phyloP scores from a whole-genome alignment of 2,797 vertebrate genomes.

The Enteromius paludinosus region DNA sequence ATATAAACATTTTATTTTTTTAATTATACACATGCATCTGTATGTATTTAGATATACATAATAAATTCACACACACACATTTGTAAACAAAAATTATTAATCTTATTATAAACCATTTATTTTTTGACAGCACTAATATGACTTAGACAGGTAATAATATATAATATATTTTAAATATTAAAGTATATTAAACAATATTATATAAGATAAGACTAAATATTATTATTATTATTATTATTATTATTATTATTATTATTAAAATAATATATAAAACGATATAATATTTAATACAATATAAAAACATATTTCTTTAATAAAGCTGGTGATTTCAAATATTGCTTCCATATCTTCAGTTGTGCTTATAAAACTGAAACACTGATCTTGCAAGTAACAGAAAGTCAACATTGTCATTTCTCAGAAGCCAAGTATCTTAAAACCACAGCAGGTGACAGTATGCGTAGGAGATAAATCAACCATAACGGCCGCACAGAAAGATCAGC shows the following conservation, averaged over 20 bases:
- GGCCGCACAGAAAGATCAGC: background rate
- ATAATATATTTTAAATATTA: too few relatives aligned
- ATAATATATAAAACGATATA: background rate
- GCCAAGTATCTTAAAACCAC: constrained; percentile 43
- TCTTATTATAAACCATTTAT: too few relatives aligned
- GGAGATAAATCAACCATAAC: constrained; percentile 47
- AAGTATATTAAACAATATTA: too few relatives aligned
- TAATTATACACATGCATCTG: too few relatives aligned
- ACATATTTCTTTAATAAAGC: background rate
- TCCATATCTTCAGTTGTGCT: background rate
- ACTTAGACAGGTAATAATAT: too few relatives aligned
- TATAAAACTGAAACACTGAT: constrained; percentile 25
- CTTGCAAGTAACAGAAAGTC: background rate
- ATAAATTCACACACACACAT: too few relatives aligned
- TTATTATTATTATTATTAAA: background rate
- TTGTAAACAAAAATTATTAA: too few relatives aligned
- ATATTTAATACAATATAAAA: background rate
- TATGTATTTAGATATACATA: too few relatives aligned
- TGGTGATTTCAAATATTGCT: background rate
- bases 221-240: too few relatives aligned
- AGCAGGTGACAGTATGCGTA: constrained; percentile 51
- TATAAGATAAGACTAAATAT: too few relatives aligned
- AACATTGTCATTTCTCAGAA: constrained; percentile 55
- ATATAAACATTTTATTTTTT: too few relatives aligned
- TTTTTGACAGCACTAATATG: too few relatives aligned